Evolutionary conservation across 2,888 invertebrate genomes (phyloP), one percentile per base, ranked within the genome.

Genomic region (Fabriciana adippe): DNA sequence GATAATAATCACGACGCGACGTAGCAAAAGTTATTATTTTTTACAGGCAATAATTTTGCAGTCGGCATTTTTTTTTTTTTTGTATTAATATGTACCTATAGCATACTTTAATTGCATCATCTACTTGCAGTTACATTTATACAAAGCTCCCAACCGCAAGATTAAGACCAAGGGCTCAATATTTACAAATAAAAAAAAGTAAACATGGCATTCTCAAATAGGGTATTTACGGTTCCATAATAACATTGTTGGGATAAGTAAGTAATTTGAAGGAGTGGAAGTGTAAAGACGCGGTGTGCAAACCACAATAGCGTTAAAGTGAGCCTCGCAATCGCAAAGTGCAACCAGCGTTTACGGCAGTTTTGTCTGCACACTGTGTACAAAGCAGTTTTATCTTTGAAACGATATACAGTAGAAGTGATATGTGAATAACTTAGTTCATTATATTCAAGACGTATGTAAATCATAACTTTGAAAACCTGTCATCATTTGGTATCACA

Each of bases 291-390:
- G 67, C 67, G 63, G 68, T 51, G 60, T 55, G 63, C 57, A 55
- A 64, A 71, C 71, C 71, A 65, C 71, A 69, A 66, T 54, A 55
- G 69, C 67, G 64, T 71, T 71, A 55, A 67, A 71, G 67, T 67
- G 67, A 66, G 62, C 69, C 26, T 50, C 69, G 66, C 64, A 67
- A 69, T 64, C 53, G 64, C 61, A 67, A 69, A 67, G 59, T 69
- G 71, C 69, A 67, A 59, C 55, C 55, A 68, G 54, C 65, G 62
- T 68, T 68, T 60, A 55, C 63, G 64, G 55, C 56, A 57, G 60
- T 61, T 64, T 57, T 64, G 66, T 71, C 66, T 67, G 61, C 56
- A 71, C 56, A 62, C 61, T 16, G 54, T 48, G 31, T 15, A 60
- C 15, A 60, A 26, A 13, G 41, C 60, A 41, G 41, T 41, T 61